phyloP scores from a whole-genome alignment of 2,888 invertebrate species.

The Harpalus rubripes region DNA sequence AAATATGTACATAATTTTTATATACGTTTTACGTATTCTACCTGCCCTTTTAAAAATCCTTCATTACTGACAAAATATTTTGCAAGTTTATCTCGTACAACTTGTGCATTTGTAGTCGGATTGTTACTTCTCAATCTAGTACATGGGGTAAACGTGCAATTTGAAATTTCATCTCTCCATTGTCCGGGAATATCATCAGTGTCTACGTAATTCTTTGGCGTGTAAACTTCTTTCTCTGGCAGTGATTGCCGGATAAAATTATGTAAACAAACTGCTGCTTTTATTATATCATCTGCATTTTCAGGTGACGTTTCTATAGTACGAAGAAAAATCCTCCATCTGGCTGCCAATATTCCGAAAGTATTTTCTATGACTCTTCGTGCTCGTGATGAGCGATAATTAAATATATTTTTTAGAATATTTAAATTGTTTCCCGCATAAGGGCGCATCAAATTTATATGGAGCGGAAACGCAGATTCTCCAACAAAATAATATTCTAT shows the following conservation, averaged over 20 bases:
- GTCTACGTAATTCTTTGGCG: background rate
- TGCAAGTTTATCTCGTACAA: too few relatives aligned
- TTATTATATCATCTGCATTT: slow-evolving; percentile 7
- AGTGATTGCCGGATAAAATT: background rate
- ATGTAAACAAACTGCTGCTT: background rate
- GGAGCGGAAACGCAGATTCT: background rate
- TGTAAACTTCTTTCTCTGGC: background rate
- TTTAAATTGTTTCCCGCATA: background rate
- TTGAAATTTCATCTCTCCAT: background rate
- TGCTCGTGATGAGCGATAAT: too few relatives aligned
- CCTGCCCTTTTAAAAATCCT: too few relatives aligned
- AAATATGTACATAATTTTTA: too few relatives aligned
- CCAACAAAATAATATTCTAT: too few relatives aligned
- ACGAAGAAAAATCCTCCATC: slow-evolving; percentile 1
- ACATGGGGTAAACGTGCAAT: background rate
- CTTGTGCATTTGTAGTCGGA: too few relatives aligned
- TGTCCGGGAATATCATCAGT: background rate
- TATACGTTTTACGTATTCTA: too few relatives aligned
- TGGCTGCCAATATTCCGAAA: background rate
- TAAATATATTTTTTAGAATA: background rate
- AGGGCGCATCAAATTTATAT: background rate
- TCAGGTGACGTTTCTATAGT: background rate
- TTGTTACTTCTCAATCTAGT: background rate
- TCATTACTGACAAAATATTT: too few relatives aligned
- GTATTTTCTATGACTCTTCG: background rate